Evolutionary conservation across 1,140 invertebrate genomes (phyloP), one percentile per base, ranked within the genome.

Genomic region (Sinella curviseta): DNA sequence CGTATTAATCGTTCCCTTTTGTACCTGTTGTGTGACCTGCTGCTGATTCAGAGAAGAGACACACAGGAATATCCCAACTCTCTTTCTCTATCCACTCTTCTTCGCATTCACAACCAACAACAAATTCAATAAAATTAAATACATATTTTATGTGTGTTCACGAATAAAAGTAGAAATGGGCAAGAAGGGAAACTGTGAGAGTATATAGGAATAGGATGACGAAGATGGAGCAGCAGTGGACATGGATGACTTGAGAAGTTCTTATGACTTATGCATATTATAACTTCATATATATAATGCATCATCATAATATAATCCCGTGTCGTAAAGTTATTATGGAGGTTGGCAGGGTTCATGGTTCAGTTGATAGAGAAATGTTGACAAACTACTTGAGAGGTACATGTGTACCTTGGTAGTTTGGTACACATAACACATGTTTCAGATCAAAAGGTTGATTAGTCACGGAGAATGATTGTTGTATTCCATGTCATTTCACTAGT

Each of bases 371-470:
- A 70, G 65, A 70, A 70, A 70, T 70, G 65, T 70, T 70, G 65
- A 70, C 65, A 70, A 70, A 70, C 65, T 30, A 70, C 65, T 33
- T 70, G 30, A 70, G 31, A 70, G 65, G 65, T 70, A 70, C 65
- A 70, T 33, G 31, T 70, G 65, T 70, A 70, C 65, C 12, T 70
- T 70, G 65, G 28, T 70, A 70, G 65, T 70, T 70, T 33, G 14
- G 28, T 70, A 70, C 65, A 70, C 65, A 70, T 70, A 30, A 31
- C 31, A 31, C 65, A 70, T 30, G 31, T 70, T 33, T 70, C 65
- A 70, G 55, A 60, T 60, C 55, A 60, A 60, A 70, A 70, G 31
- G 28, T 33, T 70, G 65, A 70, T 70, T 70, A 70, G 65, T 70
- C 65, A 70, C 65, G 65, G 65, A 8, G 26, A 70, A 70, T 70